Percentiles rank a stretch among this genome's conserved stretches.
Evolutionary conservation across 1,140 invertebrate species (phyloP).

Genomic region (Drosophila triauraria): DNA sequence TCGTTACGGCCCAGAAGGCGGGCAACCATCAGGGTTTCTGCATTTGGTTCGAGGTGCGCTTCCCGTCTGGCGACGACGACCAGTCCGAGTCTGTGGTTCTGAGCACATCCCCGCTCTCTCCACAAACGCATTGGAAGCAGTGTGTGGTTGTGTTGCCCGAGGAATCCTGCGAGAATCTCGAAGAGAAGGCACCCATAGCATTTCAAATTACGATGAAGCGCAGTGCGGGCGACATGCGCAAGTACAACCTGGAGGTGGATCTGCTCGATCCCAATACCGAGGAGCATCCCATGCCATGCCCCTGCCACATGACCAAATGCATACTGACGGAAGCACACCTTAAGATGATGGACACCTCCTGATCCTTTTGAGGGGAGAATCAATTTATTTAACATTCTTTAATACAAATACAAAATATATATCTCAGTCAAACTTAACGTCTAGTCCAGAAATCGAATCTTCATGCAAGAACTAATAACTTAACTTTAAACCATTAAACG

Average conservation of each 20-base stretch:
- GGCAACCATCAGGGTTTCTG: slow-evolving; percentile 91
- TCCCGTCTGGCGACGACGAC: slow-evolving; percentile 84
- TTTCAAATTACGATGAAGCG: slow-evolving; percentile 88
- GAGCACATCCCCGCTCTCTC: slow-evolving; percentile 90
- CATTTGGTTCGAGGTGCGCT: slow-evolving; percentile 89
- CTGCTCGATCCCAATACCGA: slow-evolving; percentile 89
- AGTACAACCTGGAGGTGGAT: slow-evolving; percentile 88
- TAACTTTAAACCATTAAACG: slow-evolving; percentile 54
- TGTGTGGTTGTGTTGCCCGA: slow-evolving; percentile 92
- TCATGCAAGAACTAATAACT: slow-evolving; percentile 19
- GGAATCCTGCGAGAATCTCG: slow-evolving; percentile 85
- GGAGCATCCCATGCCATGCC: slow-evolving; percentile 91
- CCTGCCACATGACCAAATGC: slow-evolving; percentile 91
- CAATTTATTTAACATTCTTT: slow-evolving; percentile 52
- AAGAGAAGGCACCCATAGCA: slow-evolving; percentile 88
- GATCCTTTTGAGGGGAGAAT: slow-evolving; percentile 14
- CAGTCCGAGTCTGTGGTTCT: slow-evolving; percentile 86
- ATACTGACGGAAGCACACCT: slow-evolving; percentile 88
- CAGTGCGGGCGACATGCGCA: slow-evolving; percentile 84
- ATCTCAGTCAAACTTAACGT: slow-evolving; percentile 79
- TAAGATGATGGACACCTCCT: slow-evolving; percentile 69
- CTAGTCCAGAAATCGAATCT: slow-evolving; percentile 41
- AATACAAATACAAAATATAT: slow-evolving; percentile 69
- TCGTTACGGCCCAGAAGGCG: slow-evolving; percentile 86
- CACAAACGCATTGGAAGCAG: slow-evolving; percentile 98